Conservation (phyloP, 1,140 invertebrate species). For the Philotrypesis tridentata region DNA sequence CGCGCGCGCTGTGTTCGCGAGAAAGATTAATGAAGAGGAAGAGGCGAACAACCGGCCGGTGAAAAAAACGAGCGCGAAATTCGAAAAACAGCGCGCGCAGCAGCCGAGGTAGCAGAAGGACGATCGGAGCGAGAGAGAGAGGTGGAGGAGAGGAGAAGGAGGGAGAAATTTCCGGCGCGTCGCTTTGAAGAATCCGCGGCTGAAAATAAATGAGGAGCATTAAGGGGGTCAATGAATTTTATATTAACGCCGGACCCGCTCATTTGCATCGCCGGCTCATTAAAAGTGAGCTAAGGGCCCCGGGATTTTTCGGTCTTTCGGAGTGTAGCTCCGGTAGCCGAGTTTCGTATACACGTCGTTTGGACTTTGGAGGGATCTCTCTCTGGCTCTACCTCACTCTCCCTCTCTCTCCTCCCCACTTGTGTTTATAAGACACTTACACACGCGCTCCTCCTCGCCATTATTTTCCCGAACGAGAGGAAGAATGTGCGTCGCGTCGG, state of each 20-base stretch:
- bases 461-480: conserved; percentile 12
- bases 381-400: no score
- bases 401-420: neutral
- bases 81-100: neutral
- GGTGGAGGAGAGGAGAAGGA: neutral
- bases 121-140: neutral
- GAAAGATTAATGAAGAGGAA: conserved; percentile 42
- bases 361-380: neutral
- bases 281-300: conserved; percentile 14
- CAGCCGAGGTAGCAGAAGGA: no score
- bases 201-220: conserved; percentile 42
- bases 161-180: neutral
- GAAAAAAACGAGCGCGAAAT: neutral
- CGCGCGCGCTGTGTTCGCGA: no score
- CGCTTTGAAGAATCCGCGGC: conserved; percentile 34
- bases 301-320: conserved; percentile 17
- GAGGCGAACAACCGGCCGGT: neutral
- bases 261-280: conserved; percentile 38
- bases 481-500: conserved; percentile 15
- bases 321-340: conserved; percentile 12
- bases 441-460: neutral
- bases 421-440: neutral
- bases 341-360: neutral
- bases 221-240: conserved; percentile 46
- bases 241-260: conserved; percentile 18